A percentile compares a stretch with the other conserved stretches of the same genome.
These are phyloP conservation scores for Lamellibrachia luymesi DNA, from an alignment of 1,140 invertebrate species.

Conservation along the genomic window DNA sequence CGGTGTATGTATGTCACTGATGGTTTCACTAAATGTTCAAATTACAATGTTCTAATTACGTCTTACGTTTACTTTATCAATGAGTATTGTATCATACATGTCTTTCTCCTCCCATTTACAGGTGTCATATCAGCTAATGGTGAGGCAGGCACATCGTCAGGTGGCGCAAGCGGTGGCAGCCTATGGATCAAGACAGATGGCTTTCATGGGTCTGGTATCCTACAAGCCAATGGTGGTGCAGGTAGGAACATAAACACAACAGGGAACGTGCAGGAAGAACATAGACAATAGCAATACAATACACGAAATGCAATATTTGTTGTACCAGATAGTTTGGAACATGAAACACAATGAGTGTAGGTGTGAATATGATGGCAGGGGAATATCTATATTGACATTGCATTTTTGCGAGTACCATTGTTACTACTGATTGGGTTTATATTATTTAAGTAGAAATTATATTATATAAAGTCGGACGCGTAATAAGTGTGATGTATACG, in stretches of 20 bases:
- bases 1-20: too few relatives aligned
- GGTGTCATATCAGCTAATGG: constrained; percentile 39
- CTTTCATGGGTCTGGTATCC: constrained; percentile 39
- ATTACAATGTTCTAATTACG: too few relatives aligned
- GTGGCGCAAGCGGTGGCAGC: constrained; percentile 45
- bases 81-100: not conserved
- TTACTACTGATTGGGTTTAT: not conserved
- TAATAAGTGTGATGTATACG: too few relatives aligned
- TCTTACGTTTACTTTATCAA: not conserved
- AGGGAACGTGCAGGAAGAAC: too few relatives aligned
- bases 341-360: not conserved
- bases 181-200: constrained; percentile 32
- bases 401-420: not conserved
- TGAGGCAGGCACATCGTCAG: constrained; percentile 30
- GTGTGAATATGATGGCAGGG: too few relatives aligned
- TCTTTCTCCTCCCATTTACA: constrained; percentile 15
- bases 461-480: too few relatives aligned
- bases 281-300: too few relatives aligned
- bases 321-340: not conserved
- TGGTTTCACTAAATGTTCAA: too few relatives aligned
- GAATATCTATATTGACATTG: not conserved
- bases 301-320: not conserved
- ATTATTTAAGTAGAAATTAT: not conserved
- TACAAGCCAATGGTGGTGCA: constrained; percentile 39
- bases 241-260: constrained; percentile 25